A percentile compares a stretch with the other conserved stretches of the same genome.
phyloP scores from a whole-genome alignment of 1,140 invertebrate species.

The Eumaeus atala region DNA sequence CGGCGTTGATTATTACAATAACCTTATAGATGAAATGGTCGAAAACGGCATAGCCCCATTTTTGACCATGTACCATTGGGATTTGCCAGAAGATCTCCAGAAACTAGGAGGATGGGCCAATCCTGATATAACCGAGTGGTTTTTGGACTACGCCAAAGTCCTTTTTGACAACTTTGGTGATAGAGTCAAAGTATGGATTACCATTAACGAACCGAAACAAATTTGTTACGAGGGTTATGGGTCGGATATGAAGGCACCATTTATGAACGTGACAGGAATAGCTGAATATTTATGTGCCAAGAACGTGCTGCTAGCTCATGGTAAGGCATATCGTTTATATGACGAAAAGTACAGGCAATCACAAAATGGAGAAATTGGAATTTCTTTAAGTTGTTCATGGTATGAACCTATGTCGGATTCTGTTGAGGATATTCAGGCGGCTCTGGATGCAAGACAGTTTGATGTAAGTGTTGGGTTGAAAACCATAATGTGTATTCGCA shows the following conservation, averaged over 20 bases:
- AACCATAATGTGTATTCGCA: too few relatives aligned
- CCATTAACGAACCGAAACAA: constrained; percentile 81
- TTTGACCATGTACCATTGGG: constrained; percentile 81
- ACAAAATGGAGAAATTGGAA: constrained; percentile 50
- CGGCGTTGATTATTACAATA: constrained; percentile 78
- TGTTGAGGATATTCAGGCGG: constrained; percentile 65
- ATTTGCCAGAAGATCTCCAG: constrained; percentile 76
- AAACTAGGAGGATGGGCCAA: constrained; percentile 79
- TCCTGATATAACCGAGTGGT: constrained; percentile 75
- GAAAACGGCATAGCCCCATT: constrained; percentile 67
- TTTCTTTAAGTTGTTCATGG: constrained; percentile 70
- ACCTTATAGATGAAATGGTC: constrained; percentile 76
- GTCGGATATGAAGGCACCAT: constrained; percentile 65
- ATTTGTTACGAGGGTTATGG: constrained; percentile 76
- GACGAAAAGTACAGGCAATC: constrained; percentile 32
- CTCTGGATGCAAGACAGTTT: constrained; percentile 68
- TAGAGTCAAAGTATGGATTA: constrained; percentile 79
- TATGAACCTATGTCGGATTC: constrained; percentile 59
- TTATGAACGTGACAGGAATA: constrained; percentile 66
- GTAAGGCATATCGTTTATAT: constrained; percentile 77
- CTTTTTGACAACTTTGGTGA: constrained; percentile 76
- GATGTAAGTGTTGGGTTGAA: constrained; percentile 38
- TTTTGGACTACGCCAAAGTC: constrained; percentile 77
- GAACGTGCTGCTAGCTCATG: constrained; percentile 76
- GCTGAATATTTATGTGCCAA: constrained; percentile 75